Evolutionary conservation across 1,140 invertebrate genomes (phyloP).

Genomic region (Heliothis subflexa): DNA sequence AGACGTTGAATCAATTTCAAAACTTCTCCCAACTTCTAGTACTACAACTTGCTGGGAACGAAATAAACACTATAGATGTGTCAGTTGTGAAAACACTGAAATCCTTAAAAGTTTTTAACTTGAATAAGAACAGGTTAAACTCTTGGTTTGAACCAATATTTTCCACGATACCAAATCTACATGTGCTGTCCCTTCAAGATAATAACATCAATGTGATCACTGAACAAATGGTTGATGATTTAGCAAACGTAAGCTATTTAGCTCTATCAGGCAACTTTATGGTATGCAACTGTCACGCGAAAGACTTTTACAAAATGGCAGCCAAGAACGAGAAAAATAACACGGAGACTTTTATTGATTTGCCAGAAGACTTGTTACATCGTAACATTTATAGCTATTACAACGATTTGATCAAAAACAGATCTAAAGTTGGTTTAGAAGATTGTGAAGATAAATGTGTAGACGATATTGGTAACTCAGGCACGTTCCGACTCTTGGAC

Average conservation of each 20-base stretch:
- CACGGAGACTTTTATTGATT: constrained; percentile 18
- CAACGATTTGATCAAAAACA: constrained; percentile 59
- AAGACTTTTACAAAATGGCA: constrained; percentile 82
- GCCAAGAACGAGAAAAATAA: constrained; percentile 61
- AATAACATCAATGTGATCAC: constrained; percentile 87
- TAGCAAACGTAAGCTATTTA: constrained; percentile 71
- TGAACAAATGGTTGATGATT: constrained; percentile 82
- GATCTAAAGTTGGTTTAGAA: constrained; percentile 46
- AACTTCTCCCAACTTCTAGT: constrained; percentile 77
- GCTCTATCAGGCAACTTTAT: constrained; percentile 85
- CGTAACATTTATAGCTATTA: constrained; percentile 63
- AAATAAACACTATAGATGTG: constrained; percentile 70
- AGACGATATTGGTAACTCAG: constrained; percentile 47
- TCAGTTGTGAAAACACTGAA: constrained; percentile 62
- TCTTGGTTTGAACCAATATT: constrained; percentile 83
- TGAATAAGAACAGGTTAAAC: constrained; percentile 83
- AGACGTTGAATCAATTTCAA: constrained; percentile 69
- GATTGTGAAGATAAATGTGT: constrained; percentile 30
- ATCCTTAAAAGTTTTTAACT: constrained; percentile 83
- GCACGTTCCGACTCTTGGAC: constrained; percentile 67
- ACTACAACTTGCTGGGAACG: constrained; percentile 80
- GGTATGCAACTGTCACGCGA: constrained; percentile 84
- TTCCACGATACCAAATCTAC: constrained; percentile 69
- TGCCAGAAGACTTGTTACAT: not conserved
- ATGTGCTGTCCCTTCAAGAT: constrained; percentile 76